phyloP scores from a whole-genome alignment of 2,888 invertebrate genomes.

The Gerris lacustris region DNA sequence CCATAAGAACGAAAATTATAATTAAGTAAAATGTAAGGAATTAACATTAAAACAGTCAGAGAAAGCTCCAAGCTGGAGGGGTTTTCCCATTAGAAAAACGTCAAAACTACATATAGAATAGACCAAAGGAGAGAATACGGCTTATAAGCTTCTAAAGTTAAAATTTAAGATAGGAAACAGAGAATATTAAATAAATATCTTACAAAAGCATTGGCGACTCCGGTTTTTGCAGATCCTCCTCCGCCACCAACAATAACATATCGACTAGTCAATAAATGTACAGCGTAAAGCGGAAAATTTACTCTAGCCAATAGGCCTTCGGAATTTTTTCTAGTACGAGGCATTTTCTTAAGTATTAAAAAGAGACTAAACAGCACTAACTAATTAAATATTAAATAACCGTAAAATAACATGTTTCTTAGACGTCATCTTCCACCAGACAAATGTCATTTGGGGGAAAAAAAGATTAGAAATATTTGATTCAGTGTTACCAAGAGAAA shows the following conservation, averaged over 20 bases:
- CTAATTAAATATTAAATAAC: neutral
- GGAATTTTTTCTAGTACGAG: slow-evolving; percentile 35
- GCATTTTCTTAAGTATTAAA: neutral
- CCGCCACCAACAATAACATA: slow-evolving; percentile 95
- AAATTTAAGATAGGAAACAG: no score
- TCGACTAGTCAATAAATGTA: slow-evolving; percentile 79
- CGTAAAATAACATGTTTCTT: neutral
- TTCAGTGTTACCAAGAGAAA: neutral
- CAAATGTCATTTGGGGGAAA: neutral
- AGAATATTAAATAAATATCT: slow-evolving; percentile 38
- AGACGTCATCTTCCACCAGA: neutral
- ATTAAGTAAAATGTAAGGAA: no score
- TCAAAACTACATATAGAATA: no score
- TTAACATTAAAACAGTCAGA: no score
- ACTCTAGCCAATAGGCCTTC: slow-evolving; percentile 58
- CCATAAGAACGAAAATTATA: no score
- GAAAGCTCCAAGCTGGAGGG: no score
- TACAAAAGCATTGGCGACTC: slow-evolving; percentile 94
- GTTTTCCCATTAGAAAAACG: no score
- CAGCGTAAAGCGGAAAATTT: slow-evolving; percentile 84
- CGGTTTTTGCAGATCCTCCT: slow-evolving; percentile 92
- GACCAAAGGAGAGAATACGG: no score
- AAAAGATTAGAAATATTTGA: slow-evolving; percentile 2
- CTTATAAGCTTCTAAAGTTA: no score
- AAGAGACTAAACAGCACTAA: neutral